A percentile compares a stretch with the other conserved stretches of the same genome.
Conservation (phyloP, 2,797 vertebrate species). For the Micropoecilia bifurca region DNA sequence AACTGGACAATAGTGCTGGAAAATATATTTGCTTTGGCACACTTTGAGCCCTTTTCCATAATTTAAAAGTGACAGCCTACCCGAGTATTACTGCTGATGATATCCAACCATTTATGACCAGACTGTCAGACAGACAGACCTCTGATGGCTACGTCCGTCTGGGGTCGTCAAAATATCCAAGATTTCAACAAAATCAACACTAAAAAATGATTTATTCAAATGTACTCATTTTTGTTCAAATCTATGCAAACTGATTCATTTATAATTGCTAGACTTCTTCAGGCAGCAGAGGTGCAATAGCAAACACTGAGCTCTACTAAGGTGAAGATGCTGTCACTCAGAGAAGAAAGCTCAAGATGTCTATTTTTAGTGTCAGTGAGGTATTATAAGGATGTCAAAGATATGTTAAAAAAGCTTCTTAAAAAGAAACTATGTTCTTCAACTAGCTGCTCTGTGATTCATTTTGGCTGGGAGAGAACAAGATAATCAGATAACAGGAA, state of each 20-base stretch:
- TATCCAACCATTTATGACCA: not conserved
- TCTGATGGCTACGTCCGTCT: not conserved
- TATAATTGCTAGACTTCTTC: not conserved
- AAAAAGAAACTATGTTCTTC: not conserved
- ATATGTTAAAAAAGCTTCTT: not conserved
- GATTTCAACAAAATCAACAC: not conserved
- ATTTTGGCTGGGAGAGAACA: not conserved
- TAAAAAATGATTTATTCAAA: not conserved
- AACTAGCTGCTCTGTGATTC: not conserved
- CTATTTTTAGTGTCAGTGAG: not conserved
- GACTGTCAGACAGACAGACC: not conserved
- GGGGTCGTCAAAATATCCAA: not conserved
- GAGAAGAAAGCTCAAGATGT: not conserved
- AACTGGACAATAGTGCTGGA: no score
- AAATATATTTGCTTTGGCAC: not conserved
- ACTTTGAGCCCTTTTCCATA: not conserved
- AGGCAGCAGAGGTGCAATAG: not conserved
- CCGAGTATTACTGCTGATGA: not conserved
- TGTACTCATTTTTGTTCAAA: not conserved
- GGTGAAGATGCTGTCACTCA: not conserved
- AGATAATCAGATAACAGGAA: not conserved
- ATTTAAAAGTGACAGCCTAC: not conserved
- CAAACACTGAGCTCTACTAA: not conserved
- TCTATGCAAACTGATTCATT: not conserved
- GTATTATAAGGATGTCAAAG: not conserved